Evolutionary conservation across 2,888 invertebrate species (phyloP).

Genomic region (Perdita meconis): DNA sequence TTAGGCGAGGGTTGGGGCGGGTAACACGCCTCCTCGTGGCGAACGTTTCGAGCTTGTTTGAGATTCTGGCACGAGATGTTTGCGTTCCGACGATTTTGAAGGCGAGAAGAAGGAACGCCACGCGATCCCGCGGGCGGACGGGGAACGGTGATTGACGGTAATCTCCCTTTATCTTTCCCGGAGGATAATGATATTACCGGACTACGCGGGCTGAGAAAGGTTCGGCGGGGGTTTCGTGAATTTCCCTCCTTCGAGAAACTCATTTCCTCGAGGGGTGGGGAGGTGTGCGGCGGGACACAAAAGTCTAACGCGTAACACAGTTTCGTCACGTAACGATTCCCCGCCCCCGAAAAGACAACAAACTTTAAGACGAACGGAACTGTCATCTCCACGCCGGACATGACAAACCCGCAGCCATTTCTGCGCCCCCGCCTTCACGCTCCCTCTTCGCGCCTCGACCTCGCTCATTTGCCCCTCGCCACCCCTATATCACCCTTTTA

Average conservation of each 20-base stretch:
- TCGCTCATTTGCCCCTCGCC: not conserved
- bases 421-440: conserved; percentile 45
- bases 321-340: conserved; percentile 80
- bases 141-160: conserved; percentile 47
- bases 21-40: conserved; percentile 1
- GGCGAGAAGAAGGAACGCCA: conserved; percentile 11
- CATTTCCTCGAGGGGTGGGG: conserved; percentile 68
- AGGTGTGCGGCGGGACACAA: conserved; percentile 21
- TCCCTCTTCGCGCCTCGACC: not conserved
- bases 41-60: conserved; percentile 32
- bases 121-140: conserved; percentile 1
- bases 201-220: conserved; percentile 24
- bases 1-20: not conserved
- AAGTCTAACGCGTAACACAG: conserved; percentile 70
- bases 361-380: conserved; percentile 80
- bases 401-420: conserved; percentile 77
- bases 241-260: conserved; percentile 67
- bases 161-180: conserved; percentile 61
- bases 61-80: conserved; percentile 21
- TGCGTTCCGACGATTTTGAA: conserved; percentile 31
- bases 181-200: conserved; percentile 66
- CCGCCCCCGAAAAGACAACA: conserved; percentile 74
- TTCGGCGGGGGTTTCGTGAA: conserved; percentile 28
- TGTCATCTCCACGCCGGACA: conserved; percentile 81
- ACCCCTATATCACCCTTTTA: conserved; percentile 14